These are phyloP conservation scores for Distichodus sexfasciatus DNA, from an alignment of 2,797 vertebrate genomes.

Conservation along the genomic window DNA sequence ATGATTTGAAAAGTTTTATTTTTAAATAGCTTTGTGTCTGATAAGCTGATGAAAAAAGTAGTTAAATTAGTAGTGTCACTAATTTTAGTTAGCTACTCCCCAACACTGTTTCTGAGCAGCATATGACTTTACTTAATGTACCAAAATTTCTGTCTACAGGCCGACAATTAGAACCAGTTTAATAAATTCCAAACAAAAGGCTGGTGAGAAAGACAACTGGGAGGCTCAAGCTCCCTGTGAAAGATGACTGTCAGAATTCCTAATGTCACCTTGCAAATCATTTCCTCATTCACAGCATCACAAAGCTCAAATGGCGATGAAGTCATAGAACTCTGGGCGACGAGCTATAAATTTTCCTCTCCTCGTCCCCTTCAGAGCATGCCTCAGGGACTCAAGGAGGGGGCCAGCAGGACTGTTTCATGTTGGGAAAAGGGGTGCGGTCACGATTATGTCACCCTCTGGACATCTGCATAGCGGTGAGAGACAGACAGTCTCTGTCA, in stretches of 20 bases:
- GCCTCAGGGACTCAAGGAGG: constrained; percentile 41
- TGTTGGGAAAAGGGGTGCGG: constrained; percentile 63
- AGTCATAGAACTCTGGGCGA: constrained; percentile 53
- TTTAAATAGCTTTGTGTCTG: too few species aligned
- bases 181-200: background rate
- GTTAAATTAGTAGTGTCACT: too few species aligned
- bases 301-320: constrained; percentile 48
- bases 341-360: constrained; percentile 59
- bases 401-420: constrained; percentile 43
- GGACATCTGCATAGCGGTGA: constrained; percentile 71
- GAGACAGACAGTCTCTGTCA: constrained; percentile 63
- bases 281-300: constrained; percentile 18
- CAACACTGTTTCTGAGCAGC: too few species aligned
- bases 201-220: background rate
- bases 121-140: too few species aligned
- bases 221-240: background rate
- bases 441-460: constrained; percentile 67
- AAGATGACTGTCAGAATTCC: background rate
- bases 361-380: constrained; percentile 56
- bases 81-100: too few species aligned
- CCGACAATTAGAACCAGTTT: background rate
- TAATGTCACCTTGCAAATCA: constrained; percentile 26
- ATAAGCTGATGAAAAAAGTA: too few species aligned
- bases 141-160: too few species aligned
- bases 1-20: too few species aligned